Percentiles rank a stretch among this genome's conserved stretches.
Evolutionary conservation across 2,113 vertebrate genomes (phyloP).

Genomic region (Eleginops maclovinus): DNA sequence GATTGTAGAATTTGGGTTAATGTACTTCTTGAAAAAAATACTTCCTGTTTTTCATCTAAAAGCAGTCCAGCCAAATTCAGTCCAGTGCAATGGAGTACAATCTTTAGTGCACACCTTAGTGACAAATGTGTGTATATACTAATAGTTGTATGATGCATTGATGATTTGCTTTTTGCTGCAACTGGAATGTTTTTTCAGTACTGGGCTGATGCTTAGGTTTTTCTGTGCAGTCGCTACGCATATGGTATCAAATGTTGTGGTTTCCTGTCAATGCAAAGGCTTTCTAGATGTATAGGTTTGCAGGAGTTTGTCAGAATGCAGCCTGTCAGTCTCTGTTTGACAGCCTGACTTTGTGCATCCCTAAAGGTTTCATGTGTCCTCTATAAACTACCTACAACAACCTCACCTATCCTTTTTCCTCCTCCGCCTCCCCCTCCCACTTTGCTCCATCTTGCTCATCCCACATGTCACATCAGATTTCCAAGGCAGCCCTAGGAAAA

Average conservation of each 20-base stretch:
- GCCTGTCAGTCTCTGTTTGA: constrained; percentile 1
- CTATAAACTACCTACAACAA: constrained; percentile 50
- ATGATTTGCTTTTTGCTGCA: background rate
- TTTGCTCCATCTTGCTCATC: constrained; percentile 66
- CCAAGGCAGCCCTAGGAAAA: constrained; percentile 73
- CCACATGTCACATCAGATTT: constrained; percentile 82
- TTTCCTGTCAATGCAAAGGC: constrained; percentile 17
- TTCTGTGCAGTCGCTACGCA: background rate
- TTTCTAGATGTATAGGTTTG: constrained; percentile 4
- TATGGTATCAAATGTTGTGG: background rate
- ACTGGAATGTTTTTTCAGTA: background rate
- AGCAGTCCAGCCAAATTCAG: background rate
- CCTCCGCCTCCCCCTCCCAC: background rate
- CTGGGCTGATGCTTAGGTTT: background rate
- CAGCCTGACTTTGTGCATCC: constrained; percentile 26
- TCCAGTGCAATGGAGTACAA: background rate
- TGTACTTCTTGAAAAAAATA: background rate
- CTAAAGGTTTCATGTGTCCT: constrained; percentile 49
- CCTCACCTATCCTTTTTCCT: constrained; percentile 40
- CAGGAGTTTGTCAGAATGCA: constrained; percentile 35
- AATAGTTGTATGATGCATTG: background rate
- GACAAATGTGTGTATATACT: background rate
- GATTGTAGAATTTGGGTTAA: no score
- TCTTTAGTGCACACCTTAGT: background rate
- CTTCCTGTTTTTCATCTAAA: constrained; percentile 18